Percentiles rank a stretch among this genome's conserved stretches.
Conservation (phyloP, 2,888 invertebrate species). For the Amphipyra berbera region DNA sequence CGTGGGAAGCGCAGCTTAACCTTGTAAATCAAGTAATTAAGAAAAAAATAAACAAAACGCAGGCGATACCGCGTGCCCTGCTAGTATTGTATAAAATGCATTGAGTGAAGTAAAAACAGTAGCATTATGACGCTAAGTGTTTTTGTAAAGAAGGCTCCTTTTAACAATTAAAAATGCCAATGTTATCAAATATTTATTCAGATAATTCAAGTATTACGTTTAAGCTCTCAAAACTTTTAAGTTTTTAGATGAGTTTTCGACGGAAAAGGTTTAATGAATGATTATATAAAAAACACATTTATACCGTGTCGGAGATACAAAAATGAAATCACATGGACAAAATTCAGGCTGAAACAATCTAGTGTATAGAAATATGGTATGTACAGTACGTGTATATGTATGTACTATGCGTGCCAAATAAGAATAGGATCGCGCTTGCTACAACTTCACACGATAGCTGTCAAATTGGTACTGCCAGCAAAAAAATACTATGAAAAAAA, state of each 20-base stretch:
- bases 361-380: too few relatives aligned
- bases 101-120: conserved; percentile 30
- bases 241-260: conserved; percentile 10
- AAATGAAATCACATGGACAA: background rate
- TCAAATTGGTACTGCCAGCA: too few relatives aligned
- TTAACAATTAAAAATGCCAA: conserved; percentile 18
- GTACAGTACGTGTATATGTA: too few relatives aligned
- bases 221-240: conserved; percentile 21
- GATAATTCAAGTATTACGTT: conserved; percentile 14
- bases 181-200: conserved; percentile 33
- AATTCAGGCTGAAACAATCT: too few relatives aligned
- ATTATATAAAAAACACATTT: background rate
- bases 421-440: too few relatives aligned
- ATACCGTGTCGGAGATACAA: background rate
- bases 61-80: background rate
- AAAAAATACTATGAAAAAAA: too few relatives aligned
- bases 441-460: too few relatives aligned
- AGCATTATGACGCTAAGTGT: conserved; percentile 36
- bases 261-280: conserved; percentile 19
- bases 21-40: too few relatives aligned
- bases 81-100: conserved; percentile 19
- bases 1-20: too few relatives aligned
- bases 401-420: too few relatives aligned
- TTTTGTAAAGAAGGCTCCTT: conserved; percentile 12
- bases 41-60: too few relatives aligned